Base-by-base conservation (phyloP, 1,140 invertebrate species). In the Vollenhovia emeryi region DNA sequence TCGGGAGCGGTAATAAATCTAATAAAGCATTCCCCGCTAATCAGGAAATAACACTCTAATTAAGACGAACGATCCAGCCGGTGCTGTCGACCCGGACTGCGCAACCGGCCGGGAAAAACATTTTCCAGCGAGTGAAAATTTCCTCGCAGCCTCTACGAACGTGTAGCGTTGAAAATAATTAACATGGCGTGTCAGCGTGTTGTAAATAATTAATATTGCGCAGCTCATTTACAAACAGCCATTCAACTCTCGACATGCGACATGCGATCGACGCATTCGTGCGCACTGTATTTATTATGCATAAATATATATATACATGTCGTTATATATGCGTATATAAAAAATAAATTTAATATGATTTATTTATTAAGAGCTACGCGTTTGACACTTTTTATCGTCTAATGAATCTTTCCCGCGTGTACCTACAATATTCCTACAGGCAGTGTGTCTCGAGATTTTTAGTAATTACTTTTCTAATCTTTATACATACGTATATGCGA, bases 1-100 rank as follows among this genome's bases (percentile, higher is more conserved):
- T 69, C 60, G 73, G 50, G 84, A 85, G 52, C 82, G 85, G 57
- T 90, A 86, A 91, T 93, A 90, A 93, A 92, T 92, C 88, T 88
- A 89, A 92, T 93, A 91, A 92, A 87, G 88, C 85, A 89, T 92
- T 90, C 86, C 75, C 71, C 85, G 75, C 88, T 87, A 92, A 92
- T 93, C 91, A 89, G 89, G 86, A 92, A 92, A 91, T 92, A 91
- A 93, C 89, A 80, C 83, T 82, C 89, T 91, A 93, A 93, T 93
- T 89, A 91, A 93, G 91, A 93, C 84, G 87, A 91, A 92, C 89
- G 92, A 91, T 85, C 87, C 33, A 50, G 36, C 33, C 50, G 15
- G 57, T 6, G 27, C 48, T 75, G 45, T 48, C 50, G 75, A 78
- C 48, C 36, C 62, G 60, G 27, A 27, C 62, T 64, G 62, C 33